Evolutionary conservation across 2,113 vertebrate genomes (phyloP).

Genomic region (Jaculus jaculus): DNA sequence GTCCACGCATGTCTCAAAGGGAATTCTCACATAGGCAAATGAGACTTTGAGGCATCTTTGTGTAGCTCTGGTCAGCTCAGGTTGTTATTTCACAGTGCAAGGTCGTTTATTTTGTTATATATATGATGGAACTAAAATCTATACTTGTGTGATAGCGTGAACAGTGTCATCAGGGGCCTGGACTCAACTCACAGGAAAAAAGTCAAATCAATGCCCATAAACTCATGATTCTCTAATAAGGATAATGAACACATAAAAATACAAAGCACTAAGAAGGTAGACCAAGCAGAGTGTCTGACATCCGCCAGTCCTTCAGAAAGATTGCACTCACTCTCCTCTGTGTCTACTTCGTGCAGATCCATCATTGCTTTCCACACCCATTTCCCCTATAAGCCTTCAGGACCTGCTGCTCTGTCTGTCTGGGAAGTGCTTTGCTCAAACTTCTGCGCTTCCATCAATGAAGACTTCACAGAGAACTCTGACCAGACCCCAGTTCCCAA

Average conservation of each 20-base stretch:
- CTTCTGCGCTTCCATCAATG: rapidly evolving
- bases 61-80: background rate
- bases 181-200: background rate
- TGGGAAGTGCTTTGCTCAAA: background rate
- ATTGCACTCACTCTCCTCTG: background rate
- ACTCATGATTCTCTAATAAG: background rate
- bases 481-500: background rate
- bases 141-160: background rate
- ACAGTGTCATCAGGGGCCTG: rapidly evolving
- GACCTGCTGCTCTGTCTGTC: background rate
- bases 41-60: background rate
- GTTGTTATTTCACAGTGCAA: background rate
- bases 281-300: rapidly evolving
- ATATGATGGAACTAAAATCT: background rate
- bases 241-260: background rate
- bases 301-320: background rate
- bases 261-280: background rate
- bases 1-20: background rate
- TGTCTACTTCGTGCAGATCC: background rate
- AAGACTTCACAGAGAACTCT: background rate
- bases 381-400: background rate
- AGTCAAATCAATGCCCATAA: background rate
- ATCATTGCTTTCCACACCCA: background rate
- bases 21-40: background rate
- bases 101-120: background rate